phyloP scores from a whole-genome alignment of 1,140 invertebrate species.

The Vollenhovia emeryi region DNA sequence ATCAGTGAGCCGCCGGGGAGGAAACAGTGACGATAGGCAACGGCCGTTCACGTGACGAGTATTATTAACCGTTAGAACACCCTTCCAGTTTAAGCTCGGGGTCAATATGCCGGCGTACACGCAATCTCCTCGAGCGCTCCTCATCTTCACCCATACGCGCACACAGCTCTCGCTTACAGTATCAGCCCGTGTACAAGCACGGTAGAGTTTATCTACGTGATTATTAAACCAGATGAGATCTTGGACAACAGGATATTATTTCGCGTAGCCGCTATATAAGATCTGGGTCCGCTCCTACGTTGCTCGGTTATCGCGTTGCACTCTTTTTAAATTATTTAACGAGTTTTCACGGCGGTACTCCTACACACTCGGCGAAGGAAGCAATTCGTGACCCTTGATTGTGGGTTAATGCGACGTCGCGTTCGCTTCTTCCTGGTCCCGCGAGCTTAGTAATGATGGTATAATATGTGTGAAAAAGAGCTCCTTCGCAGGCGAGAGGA shows the following conservation, averaged over 20 bases:
- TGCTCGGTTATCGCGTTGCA: not conserved
- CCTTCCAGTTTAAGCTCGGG: not conserved
- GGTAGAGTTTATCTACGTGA: slow-evolving; percentile 1
- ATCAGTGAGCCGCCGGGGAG: not conserved
- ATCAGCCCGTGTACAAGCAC: not conserved
- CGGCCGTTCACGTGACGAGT: not conserved
- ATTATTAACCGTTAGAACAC: slow-evolving; percentile 18
- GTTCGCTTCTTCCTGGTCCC: slow-evolving; percentile 43
- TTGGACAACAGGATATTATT: slow-evolving; percentile 33
- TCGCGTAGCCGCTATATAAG: not conserved
- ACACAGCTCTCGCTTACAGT: not conserved
- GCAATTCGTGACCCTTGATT: not conserved
- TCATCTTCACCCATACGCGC: not conserved
- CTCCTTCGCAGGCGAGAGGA: not conserved
- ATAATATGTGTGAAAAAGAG: slow-evolving; percentile 59
- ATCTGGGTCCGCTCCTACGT: not conserved
- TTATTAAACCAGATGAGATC: slow-evolving; percentile 23
- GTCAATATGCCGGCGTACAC: slow-evolving; percentile 28
- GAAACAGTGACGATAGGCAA: not conserved
- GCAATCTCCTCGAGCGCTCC: slow-evolving; percentile 18
- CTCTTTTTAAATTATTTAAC: not conserved
- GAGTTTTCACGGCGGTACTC: not conserved
- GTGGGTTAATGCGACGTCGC: slow-evolving; percentile 36
- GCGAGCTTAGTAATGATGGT: slow-evolving; percentile 70
- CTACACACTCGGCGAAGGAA: not conserved